Percentiles rank a stretch among this genome's conserved stretches.
phyloP scores from a whole-genome alignment of 2,888 invertebrate species.

The Mesochorus sp. region DNA sequence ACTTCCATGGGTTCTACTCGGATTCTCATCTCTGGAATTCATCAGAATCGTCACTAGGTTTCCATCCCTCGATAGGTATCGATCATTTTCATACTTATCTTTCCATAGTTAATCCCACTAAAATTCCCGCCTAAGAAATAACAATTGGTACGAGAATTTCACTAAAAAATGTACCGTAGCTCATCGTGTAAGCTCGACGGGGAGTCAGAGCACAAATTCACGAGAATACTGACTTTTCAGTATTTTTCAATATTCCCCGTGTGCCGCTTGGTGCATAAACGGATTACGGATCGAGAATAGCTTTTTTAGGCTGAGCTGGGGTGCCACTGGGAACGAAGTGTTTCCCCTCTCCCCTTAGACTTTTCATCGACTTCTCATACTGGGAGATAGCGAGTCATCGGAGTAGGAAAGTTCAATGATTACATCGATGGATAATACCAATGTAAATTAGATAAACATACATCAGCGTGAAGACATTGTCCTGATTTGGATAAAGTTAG shows the following conservation, averaged over 20 bases:
- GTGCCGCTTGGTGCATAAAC: slow-evolving; percentile 73
- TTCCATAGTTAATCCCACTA: too few species aligned
- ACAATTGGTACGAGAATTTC: not conserved
- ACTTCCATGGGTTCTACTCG: too few species aligned
- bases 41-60: too few species aligned
- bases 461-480: too few species aligned
- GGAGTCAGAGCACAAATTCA: slow-evolving; percentile 8
- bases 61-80: too few species aligned
- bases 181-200: not conserved
- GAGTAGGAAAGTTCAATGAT: slow-evolving; percentile 68
- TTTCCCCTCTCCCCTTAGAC: slow-evolving; percentile 9
- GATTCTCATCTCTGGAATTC: too few species aligned
- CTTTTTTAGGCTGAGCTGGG: slow-evolving; percentile 71
- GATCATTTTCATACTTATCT: too few species aligned
- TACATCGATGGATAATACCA: slow-evolving; percentile 76
- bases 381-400: slow-evolving; percentile 40
- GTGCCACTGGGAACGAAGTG: slow-evolving; percentile 49
- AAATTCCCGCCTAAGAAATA: too few species aligned
- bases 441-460: too few species aligned
- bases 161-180: not conserved
- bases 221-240: slow-evolving; percentile 20
- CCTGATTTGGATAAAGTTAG: too few species aligned
- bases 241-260: slow-evolving; percentile 77
- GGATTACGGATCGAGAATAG: slow-evolving; percentile 76
- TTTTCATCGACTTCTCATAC: slow-evolving; percentile 38